Evolutionary conservation across 1,140 invertebrate species (phyloP).

Genomic region (Cyclargus thomasi): DNA sequence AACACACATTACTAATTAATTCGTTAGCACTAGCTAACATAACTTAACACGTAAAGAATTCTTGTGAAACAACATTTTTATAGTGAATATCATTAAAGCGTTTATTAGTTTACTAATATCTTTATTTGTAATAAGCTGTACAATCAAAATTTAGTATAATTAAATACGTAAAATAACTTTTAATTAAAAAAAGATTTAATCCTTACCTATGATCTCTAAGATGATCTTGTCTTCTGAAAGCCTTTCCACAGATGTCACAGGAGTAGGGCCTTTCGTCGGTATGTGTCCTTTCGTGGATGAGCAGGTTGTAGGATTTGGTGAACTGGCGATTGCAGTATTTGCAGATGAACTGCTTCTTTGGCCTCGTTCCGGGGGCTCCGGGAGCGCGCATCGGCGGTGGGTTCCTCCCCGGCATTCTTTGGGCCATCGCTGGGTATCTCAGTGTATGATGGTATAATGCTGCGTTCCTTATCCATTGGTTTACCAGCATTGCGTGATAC

Average conservation of each 20-base stretch:
- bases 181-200: slow-evolving; percentile 27
- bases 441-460: slow-evolving; percentile 78
- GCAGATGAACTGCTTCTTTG: slow-evolving; percentile 97
- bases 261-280: slow-evolving; percentile 96
- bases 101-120: neutral
- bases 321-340: slow-evolving; percentile 96
- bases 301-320: slow-evolving; percentile 96
- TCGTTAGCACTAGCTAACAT: slow-evolving; percentile 51
- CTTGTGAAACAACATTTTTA: neutral
- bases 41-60: neutral
- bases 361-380: slow-evolving; percentile 78
- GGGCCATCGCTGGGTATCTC: slow-evolving; percentile 63
- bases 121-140: neutral
- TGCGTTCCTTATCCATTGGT: slow-evolving; percentile 83
- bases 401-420: slow-evolving; percentile 66
- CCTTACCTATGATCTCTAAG: slow-evolving; percentile 90
- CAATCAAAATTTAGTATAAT: neutral
- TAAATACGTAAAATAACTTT: too few species aligned
- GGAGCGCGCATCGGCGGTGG: slow-evolving; percentile 76
- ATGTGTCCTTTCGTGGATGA: slow-evolving; percentile 96
- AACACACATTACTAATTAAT: slow-evolving; percentile 28
- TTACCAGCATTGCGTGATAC: slow-evolving; percentile 77
- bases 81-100: neutral
- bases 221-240: slow-evolving; percentile 95
- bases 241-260: slow-evolving; percentile 96